Conservation (phyloP, 2,797 vertebrate species). For the Acrossocheilus wenchowensis region DNA sequence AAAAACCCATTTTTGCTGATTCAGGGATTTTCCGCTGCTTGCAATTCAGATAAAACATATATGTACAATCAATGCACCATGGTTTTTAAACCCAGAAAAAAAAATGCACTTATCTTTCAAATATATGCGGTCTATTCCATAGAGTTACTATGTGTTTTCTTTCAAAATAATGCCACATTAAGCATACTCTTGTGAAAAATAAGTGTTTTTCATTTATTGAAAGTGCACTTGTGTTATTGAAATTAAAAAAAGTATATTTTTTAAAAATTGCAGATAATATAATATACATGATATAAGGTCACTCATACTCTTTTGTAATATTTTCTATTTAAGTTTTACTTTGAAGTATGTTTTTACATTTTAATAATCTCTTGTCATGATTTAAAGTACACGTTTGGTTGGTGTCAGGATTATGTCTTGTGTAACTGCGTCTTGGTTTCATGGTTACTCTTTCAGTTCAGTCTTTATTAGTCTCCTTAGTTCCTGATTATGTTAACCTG, state of each 20-base stretch:
- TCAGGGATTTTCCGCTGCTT: background rate
- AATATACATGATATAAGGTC: background rate
- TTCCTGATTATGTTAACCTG: background rate
- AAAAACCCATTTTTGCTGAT: conserved; percentile 20
- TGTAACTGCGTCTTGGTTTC: background rate
- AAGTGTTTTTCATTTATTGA: background rate
- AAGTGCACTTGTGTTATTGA: background rate
- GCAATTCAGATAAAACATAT: background rate
- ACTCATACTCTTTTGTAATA: background rate
- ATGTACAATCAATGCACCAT: background rate
- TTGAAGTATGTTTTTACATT: background rate
- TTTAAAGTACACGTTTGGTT: background rate
- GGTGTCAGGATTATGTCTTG: background rate
- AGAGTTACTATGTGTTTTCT: background rate
- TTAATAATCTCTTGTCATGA: background rate
- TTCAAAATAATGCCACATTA: background rate
- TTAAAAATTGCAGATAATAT: background rate
- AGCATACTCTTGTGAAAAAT: background rate
- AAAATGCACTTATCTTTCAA: background rate
- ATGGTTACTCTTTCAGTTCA: background rate
- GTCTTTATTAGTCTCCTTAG: background rate
- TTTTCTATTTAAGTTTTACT: background rate
- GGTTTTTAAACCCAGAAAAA: background rate
- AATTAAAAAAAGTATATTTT: background rate
- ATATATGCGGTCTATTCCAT: background rate